These are phyloP conservation scores for Parnassius mnemosyne DNA, from an alignment of 2,888 invertebrate genomes.

Conservation along the genomic window DNA sequence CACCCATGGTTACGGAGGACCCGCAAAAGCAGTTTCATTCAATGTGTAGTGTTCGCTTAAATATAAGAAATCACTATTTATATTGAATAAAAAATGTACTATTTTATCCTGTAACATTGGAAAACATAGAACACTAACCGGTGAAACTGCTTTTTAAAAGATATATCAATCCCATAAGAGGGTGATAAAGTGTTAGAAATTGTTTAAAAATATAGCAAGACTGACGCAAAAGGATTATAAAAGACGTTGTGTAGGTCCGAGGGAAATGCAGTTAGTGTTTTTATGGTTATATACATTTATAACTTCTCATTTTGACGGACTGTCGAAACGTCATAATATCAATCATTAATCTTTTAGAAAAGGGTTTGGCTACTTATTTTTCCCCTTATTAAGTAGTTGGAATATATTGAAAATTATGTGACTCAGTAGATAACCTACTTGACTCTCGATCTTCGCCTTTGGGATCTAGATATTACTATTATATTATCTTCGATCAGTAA, in stretches of 20 bases:
- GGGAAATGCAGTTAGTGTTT: neutral
- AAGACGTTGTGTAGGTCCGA: neutral
- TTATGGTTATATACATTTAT: constrained; percentile 11
- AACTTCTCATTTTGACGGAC: neutral
- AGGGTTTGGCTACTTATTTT: too few species aligned
- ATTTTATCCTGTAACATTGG: constrained; percentile 4
- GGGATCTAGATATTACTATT: too few species aligned
- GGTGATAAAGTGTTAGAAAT: constrained; percentile 5
- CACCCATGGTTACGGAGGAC: too few species aligned
- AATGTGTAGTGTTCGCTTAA: too few species aligned
- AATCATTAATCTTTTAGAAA: constrained; percentile 1
- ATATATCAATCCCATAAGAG: constrained; percentile 18
- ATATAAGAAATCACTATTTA: too few species aligned
- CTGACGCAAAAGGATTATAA: constrained; percentile 9
- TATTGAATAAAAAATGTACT: neutral
- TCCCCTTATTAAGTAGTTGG: too few species aligned
- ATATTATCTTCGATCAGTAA: too few species aligned
- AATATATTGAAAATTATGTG: too few species aligned
- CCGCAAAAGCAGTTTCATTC: too few species aligned
- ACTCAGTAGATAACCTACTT: too few species aligned
- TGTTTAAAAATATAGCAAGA: constrained; percentile 1
- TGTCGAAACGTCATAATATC: neutral
- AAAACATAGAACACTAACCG: neutral
- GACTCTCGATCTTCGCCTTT: too few species aligned
- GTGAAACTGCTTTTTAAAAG: neutral